Base-by-base conservation (phyloP, 2,797 vertebrate species). In the Pelochelys cantorii region DNA sequence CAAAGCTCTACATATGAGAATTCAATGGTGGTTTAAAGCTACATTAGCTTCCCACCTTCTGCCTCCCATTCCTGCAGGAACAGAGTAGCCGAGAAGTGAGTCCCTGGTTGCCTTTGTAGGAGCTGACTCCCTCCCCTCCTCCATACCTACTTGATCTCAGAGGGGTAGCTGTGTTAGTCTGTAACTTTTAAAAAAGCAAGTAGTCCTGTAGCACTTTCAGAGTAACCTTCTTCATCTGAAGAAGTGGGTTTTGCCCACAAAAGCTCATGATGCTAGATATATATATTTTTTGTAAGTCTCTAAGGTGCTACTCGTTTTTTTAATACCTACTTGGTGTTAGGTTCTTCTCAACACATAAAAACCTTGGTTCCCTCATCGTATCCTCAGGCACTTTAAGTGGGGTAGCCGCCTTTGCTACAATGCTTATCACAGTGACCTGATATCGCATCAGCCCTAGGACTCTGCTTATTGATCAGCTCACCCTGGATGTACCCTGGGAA, bases 361-460 rank as follows among this genome's bases (percentile, higher is more conserved):
- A 53, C 60, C 68, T 68, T 48, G 55, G 60, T 31, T 71, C 42
- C 20, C 1, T 48, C 15, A 3, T 6, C 4, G 22, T 84, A 79
- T 53, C 42, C 34, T 78, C 11, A 1, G 53, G 52, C 9, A 1
- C 54, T 23, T 0, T 0, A 22, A 0, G 0, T 60, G 84, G 29
- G 0, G 0, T 10, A 37, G 53, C 48, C 17, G 55, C 79, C 87
- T 90, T 52, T 3, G 79, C 54, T 78, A 7, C 0, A 0, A 29
- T 71, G 25, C 87, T 53, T 5, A 75, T 56, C 65, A 9, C 0
- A 0, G 29, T 71, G 22, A 7, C 56, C n/a, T 31, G 4, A 10
- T 7, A 55, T 52, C 83, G 22, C 55, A 42, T 37, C 37, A 7
- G 37, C 8, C 52, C 48, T 7, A 31, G 14, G 20, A 37, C 57